Conservation (phyloP, 2,797 vertebrate species). For the Karalla daura region DNA sequence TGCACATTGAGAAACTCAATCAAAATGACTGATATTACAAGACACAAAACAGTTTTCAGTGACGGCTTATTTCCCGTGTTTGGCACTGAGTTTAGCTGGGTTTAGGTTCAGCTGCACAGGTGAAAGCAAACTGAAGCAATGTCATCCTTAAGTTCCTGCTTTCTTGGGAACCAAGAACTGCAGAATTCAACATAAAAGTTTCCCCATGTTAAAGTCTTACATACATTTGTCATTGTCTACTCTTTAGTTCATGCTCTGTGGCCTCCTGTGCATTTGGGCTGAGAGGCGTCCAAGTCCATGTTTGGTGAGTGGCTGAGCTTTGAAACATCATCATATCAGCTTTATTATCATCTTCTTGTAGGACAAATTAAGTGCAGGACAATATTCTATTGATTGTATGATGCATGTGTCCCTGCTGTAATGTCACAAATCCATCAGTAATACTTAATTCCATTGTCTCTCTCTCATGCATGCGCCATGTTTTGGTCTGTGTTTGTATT, state of each 20-base stretch:
- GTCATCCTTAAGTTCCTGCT: too few relatives aligned
- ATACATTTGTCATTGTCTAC: background rate
- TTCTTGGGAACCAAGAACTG: too few relatives aligned
- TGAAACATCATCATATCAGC: background rate
- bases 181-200: too few relatives aligned
- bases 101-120: too few relatives aligned
- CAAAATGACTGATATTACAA: too few relatives aligned
- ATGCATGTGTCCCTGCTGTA: too few relatives aligned
- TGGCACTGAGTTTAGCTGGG: too few relatives aligned
- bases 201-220: background rate
- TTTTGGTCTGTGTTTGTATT: background rate
- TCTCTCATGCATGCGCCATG: background rate
- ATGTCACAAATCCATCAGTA: background rate
- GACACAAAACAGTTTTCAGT: too few relatives aligned
- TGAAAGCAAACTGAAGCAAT: too few relatives aligned
- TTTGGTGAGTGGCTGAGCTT: constrained; percentile 70
- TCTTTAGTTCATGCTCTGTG: constrained; percentile 68
- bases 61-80: too few relatives aligned
- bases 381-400: background rate
- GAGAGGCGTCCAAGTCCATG: constrained; percentile 76
- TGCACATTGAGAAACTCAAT: too few relatives aligned
- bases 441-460: background rate
- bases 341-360: background rate
- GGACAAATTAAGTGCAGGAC: background rate
- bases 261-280: constrained; percentile 70